Evolutionary conservation across 2,797 vertebrate genomes (phyloP), one percentile per base, ranked within the genome.

Genomic region (Myoxocephalus aenaeus): DNA sequence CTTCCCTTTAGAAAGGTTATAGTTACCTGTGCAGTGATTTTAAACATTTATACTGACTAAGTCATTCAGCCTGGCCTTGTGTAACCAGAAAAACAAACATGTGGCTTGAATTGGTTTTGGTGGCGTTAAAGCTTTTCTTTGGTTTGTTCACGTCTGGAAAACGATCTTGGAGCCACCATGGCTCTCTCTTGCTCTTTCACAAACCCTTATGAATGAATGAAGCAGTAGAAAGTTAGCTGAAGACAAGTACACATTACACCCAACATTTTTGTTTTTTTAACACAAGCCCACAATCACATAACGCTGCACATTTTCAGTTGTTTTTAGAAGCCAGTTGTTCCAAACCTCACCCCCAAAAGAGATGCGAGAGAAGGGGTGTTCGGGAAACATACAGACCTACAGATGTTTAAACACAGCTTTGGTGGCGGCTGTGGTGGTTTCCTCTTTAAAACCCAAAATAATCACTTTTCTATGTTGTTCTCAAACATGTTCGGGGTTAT

Each of bases 331-430:
- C 65, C 46, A 15, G 59, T 42, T 66, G 77, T 80, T 80, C 69
- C 2, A 88, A 87, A 84, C 84, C 73, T 81, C 66, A 82, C 67
- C 63, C 64, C 74, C 70, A 32, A 59, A 32, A 20, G 14, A 64
- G 17, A 48, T 11, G 69, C 70, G 71, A 67, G 54, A 71, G 20
- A 44, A 54, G 38, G 15, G 53, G 78, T 32, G 79, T 82, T 79
- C 22, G 46, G 53, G 70, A 78, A 77, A 80, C 53, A 72, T 63
- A 75, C 13, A 64, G 7, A 11, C 50, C 2, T 51, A 51, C 68
- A 68, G 59, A 87, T 77, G 83, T 83, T 83, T 90, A 90, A 91
- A 91, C 75, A 75, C 73, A 85, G 84, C 80, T 75, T 48, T 67
- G 64, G 50, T 62, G 7, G 48, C 67, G 72, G 73, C 51, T 11